phyloP scores from a whole-genome alignment of 2,797 vertebrate genomes.

The Cirrhinus mrigala region DNA sequence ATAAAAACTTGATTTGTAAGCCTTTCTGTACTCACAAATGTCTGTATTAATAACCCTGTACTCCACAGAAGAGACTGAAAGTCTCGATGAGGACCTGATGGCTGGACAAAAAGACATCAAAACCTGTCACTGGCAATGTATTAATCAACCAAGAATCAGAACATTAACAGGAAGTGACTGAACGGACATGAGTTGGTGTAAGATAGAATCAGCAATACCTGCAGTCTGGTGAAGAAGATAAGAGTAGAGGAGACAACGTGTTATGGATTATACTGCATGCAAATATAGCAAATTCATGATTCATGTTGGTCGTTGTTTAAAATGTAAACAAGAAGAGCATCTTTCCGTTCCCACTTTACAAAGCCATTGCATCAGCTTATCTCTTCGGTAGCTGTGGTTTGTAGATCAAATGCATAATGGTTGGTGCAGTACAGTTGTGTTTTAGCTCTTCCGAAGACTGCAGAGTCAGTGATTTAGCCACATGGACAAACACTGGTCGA shows the following conservation, averaged over 20 bases:
- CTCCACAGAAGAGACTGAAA: conserved; percentile 38
- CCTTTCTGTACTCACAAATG: conserved; percentile 75
- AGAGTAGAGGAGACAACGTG: background rate
- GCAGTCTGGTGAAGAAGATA: background rate
- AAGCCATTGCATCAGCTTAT: background rate
- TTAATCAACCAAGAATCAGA: background rate
- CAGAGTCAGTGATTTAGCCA: conserved; percentile 55
- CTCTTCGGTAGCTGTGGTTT: conserved; percentile 29
- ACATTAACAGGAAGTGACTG: conserved; percentile 16
- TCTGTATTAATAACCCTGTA: conserved; percentile 67
- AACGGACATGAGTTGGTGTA: background rate
- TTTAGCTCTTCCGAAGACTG: conserved; percentile 41
- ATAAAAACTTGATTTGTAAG: conserved; percentile 80
- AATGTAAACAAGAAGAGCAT: background rate
- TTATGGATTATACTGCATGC: background rate
- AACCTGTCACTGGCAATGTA: conserved; percentile 2
- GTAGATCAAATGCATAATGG: conserved; percentile 40
- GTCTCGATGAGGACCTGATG: conserved; percentile 11
- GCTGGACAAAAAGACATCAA: background rate
- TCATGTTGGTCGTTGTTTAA: background rate
- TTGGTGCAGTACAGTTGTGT: conserved; percentile 27
- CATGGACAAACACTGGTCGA: conserved; percentile 63
- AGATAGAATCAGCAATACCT: conserved; percentile 32
- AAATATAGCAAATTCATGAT: conserved; percentile 1
- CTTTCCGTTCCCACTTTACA: background rate